Base-by-base conservation (phyloP, 1,140 invertebrate genomes). In the Drosophila subobscura region DNA sequence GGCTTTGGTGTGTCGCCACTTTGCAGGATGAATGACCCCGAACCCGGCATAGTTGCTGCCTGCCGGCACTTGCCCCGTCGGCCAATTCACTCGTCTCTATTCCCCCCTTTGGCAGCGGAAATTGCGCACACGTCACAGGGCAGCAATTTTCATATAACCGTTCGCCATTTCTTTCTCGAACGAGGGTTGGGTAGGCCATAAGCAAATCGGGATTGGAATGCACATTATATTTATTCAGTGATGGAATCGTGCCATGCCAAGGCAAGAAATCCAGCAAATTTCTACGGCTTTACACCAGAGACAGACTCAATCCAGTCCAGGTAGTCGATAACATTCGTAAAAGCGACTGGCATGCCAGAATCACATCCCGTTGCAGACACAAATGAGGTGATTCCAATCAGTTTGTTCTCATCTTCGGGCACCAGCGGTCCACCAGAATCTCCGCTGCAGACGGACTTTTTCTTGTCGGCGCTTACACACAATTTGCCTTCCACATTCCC, bases 11-110 rank as follows among this genome's bases (percentile, higher is more conserved):
- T 86, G 81, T 86, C 83, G 77, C 81, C 81, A 86, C 81, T 86
- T 88, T 88, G 78, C 81, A 86, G 81, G 81, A 86, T 86, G 83
- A 88, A 86, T 86, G 81, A 86, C 81, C 81, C 72, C 80, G 58
- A 10, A 37, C 10, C 33, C 33, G 33, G 68, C 67, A 70, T 64
- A 84, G 79, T 68, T 50, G 53, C 46, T 76, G 54, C 23, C 51
- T 29, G 50, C 51, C 59, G 10, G 33, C 33, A 37, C 7, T 41
- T 20, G 20, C 42, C 23, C 37, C 41, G 23, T 23, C 42, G 23
- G n/a, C 37, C 59, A 33, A 52, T 10, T 29, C 3, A 22, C 42
- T 25, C 2, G 10, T 29, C 40, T 8, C 41, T 20, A 20, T n/a
- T 22, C 25, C 6, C 51, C 20, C 60, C 60, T 65, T 27, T 57